Percentiles rank a stretch among this genome's conserved stretches.
phyloP scores from a whole-genome alignment of 2,797 vertebrate species.

The Cirrhinus molitorella region DNA sequence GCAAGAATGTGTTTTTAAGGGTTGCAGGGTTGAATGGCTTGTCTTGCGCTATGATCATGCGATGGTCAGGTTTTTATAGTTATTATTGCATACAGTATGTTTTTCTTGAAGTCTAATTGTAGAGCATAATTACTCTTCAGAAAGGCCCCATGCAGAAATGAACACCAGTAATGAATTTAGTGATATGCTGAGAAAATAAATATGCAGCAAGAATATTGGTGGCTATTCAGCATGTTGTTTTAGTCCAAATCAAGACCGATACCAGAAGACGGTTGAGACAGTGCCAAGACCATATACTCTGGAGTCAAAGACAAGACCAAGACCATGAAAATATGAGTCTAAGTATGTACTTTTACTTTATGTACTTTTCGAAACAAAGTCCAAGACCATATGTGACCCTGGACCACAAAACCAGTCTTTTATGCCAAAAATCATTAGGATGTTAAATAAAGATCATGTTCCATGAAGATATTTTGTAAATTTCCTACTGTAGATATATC shows the following conservation, averaged over 20 bases:
- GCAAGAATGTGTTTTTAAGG: constrained; percentile 11
- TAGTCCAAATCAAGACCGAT: background rate
- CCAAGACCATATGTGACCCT: background rate
- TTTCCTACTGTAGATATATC: too few relatives aligned
- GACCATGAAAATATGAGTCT: too few relatives aligned
- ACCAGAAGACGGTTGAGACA: background rate
- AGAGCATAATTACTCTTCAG: background rate
- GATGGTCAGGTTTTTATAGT: background rate
- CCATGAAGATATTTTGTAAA: too few relatives aligned
- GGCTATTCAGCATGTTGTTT: background rate
- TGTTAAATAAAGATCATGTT: too few relatives aligned
- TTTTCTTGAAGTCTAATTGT: background rate
- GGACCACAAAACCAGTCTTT: too few relatives aligned
- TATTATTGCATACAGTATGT: background rate
- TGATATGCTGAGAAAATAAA: too few relatives aligned
- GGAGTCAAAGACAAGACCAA: background rate
- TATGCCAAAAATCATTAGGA: too few relatives aligned
- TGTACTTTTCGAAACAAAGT: background rate
- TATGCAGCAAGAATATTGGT: background rate
- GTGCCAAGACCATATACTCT: background rate
- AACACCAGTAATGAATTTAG: background rate
- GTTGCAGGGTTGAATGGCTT: background rate
- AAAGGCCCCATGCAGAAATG: background rate
- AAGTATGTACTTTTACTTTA: background rate
- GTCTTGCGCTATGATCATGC: constrained; percentile 11